Conservation (phyloP, 2,113 vertebrate species). For the Pseudonaja textilis region DNA sequence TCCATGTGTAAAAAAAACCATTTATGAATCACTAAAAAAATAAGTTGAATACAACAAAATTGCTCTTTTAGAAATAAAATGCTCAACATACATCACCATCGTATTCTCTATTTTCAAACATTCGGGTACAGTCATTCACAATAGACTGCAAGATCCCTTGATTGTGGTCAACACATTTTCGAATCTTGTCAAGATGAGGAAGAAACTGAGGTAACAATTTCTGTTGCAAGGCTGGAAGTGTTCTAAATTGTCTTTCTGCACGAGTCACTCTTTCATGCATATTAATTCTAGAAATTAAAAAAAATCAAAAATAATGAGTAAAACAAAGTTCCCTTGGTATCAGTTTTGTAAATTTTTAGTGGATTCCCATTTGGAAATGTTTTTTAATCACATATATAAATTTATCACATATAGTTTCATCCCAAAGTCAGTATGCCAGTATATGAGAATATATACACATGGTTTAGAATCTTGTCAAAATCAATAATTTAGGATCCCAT, state of each 20-base stretch:
- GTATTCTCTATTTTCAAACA: constrained; percentile 99
- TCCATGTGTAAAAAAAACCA: background rate
- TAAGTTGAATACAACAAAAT: constrained; percentile 8
- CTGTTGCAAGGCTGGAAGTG: constrained; percentile 84
- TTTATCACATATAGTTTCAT: background rate
- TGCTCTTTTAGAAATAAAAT: constrained; percentile 32
- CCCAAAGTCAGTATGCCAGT: background rate
- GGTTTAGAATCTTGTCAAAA: background rate
- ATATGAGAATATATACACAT: background rate
- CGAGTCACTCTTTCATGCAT: constrained; percentile 91
- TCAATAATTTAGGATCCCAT: background rate
- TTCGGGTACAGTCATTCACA: constrained; percentile 89
- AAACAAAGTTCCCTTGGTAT: background rate
- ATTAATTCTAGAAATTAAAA: constrained; percentile 77
- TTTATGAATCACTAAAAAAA: background rate
- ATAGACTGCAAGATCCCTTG: constrained; percentile 89
- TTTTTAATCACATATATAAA: background rate
- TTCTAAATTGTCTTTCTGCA: constrained; percentile 88
- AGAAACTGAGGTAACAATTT: constrained; percentile 85
- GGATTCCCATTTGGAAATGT: background rate
- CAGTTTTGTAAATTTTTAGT: background rate
- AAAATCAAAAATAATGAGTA: constrained; percentile 36
- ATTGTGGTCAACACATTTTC: constrained; percentile 90
- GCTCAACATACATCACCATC: constrained; percentile 84
- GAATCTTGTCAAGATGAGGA: constrained; percentile 84